Evolutionary conservation across 2,113 vertebrate genomes (phyloP), one percentile per base, ranked within the genome.

Genomic region (Colistium nudipinnis): DNA sequence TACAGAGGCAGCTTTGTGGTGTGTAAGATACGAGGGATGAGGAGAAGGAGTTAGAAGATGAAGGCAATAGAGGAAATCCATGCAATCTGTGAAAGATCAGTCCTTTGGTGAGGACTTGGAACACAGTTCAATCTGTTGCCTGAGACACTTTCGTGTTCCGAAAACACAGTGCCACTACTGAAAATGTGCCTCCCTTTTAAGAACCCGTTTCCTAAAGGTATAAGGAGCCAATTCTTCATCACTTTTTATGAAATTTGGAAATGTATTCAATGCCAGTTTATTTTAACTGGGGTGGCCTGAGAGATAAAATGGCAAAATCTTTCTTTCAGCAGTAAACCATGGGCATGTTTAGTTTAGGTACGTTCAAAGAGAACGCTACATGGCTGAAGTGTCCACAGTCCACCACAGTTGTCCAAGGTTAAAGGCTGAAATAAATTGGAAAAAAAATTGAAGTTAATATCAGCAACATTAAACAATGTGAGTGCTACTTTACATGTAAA

Each of bases 31-130:
- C 28, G 44, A 66, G 45, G 53, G 41, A 62, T 67, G 68, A 67
- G 73, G 70, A 70, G 73, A 70, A 70, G 72, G 63, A 55, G 76
- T 82, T 69, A 55, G 52, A 49, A 62, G 70, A 71, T 74, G 38
- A 56, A 75, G 22, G 53, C 25, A 20, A 64, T 52, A 27, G 10
- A 49, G 48, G 43, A 61, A 64, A 76, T 63, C 62, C 33, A 33
- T 13, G 0, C 24, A 62, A 52, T 76, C 69, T 70, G n/a, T n/a
- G 43, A 39, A 44, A 61, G 39, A 83, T 83, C 74, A 75, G 57
- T 77, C 59, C 16, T 84, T 72, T 69, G 54, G 43, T 8, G 39
- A 52, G 44, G 17, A 47, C 57, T 76, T 66, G 62, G 33, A 74
- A 60, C 59, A 74, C 12, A 20, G 44, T 55, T 61, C 62, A 65